Conservation (phyloP, 1,140 invertebrate species). For the Drosophila sechellia region DNA sequence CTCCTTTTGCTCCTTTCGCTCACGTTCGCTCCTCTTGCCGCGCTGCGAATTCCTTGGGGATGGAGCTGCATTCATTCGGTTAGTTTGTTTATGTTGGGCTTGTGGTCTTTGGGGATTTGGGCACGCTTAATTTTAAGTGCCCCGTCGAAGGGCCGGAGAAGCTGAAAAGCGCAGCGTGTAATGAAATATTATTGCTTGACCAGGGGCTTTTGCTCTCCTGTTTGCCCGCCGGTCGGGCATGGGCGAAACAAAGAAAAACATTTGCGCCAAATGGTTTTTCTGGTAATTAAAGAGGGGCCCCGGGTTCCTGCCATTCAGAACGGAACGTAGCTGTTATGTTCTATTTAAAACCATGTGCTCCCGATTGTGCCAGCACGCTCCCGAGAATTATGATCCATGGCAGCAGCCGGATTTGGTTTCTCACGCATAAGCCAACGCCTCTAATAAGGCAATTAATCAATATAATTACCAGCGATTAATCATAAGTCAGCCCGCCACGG, state of each 20-base stretch:
- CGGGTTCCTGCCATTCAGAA: neutral
- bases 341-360: constrained; percentile 50
- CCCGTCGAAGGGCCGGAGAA: constrained; percentile 51
- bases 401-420: constrained; percentile 52
- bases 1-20: constrained; percentile 11
- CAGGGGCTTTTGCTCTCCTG: constrained; percentile 29
- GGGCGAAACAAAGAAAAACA: constrained; percentile 72
- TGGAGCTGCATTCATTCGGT: constrained; percentile 75
- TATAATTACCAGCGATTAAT: constrained; percentile 83
- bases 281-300: constrained; percentile 69
- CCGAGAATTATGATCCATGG: constrained; percentile 60
- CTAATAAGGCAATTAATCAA: constrained; percentile 84
- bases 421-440: constrained; percentile 46
- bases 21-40: neutral
- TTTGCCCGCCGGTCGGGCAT: constrained; percentile 47
- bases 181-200: constrained; percentile 78
- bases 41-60: constrained; percentile 56
- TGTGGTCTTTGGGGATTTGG: constrained; percentile 83
- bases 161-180: constrained; percentile 56
- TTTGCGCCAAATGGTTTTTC: constrained; percentile 74
- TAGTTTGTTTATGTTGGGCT: constrained; percentile 83
- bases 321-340: constrained; percentile 13
- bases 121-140: constrained; percentile 84
- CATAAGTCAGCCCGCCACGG: constrained; percentile 45
- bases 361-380: constrained; percentile 58